Evolutionary conservation across 2,113 vertebrate genomes (phyloP).

Genomic region (Delphinapterus leucas): DNA sequence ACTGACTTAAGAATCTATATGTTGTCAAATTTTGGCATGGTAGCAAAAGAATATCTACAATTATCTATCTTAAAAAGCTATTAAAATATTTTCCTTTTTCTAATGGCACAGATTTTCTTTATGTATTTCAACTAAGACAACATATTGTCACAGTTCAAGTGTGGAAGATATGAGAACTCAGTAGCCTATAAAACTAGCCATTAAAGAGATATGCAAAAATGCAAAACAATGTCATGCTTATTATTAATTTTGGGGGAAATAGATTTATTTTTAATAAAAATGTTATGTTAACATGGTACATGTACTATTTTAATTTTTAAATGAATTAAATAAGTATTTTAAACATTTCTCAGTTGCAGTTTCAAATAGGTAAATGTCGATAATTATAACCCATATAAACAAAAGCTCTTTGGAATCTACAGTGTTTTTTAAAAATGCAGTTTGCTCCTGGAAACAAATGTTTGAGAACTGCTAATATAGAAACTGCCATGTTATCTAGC

Average conservation of each 20-base stretch:
- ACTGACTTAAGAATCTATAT: neutral
- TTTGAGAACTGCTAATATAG: neutral
- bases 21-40: neutral
- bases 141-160: neutral
- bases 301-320: neutral
- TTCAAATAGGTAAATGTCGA: neutral
- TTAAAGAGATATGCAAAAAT: neutral
- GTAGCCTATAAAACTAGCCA: neutral
- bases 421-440: neutral
- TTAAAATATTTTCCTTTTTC: neutral
- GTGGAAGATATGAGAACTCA: neutral
- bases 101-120: neutral
- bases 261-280: slow-evolving; percentile 17
- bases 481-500: neutral
- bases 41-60: neutral
- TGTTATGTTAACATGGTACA: neutral
- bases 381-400: neutral
- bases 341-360: neutral
- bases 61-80: neutral
- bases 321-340: neutral
- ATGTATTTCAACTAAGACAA: neutral
- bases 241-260: neutral
- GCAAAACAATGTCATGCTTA: neutral
- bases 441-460: neutral
- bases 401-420: neutral